Conservation (phyloP, 2,113 vertebrate genomes). For the Tachysurus vachellii region DNA sequence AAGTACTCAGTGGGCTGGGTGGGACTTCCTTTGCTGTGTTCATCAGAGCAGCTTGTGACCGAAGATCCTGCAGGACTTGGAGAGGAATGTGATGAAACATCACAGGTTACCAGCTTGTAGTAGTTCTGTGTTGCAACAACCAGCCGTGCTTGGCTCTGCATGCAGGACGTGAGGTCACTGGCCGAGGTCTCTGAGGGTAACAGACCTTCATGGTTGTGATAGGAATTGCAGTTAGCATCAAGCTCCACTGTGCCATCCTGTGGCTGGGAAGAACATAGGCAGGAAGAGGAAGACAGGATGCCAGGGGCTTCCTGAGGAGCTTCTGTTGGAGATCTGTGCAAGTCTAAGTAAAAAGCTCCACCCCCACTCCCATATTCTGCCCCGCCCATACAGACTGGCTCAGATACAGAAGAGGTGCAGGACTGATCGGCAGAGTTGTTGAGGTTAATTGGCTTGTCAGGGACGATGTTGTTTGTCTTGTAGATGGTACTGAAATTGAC, state of each 20-base stretch:
- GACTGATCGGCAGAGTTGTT: slow-evolving; percentile 82
- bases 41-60: slow-evolving; percentile 91
- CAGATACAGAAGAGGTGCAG: slow-evolving; percentile 82
- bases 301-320: slow-evolving; percentile 74
- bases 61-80: slow-evolving; percentile 91
- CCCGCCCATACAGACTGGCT: slow-evolving; percentile 53
- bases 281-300: slow-evolving; percentile 80
- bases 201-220: slow-evolving; percentile 74
- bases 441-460: slow-evolving; percentile 78
- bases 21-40: slow-evolving; percentile 86
- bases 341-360: slow-evolving; percentile 92
- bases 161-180: slow-evolving; percentile 83
- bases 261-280: slow-evolving; percentile 72
- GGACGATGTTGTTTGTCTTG: slow-evolving; percentile 82
- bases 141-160: slow-evolving; percentile 91
- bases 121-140: slow-evolving; percentile 98
- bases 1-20: slow-evolving; percentile 91
- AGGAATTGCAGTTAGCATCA: slow-evolving; percentile 96
- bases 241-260: slow-evolving; percentile 75
- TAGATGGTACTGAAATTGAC: slow-evolving; percentile 96
- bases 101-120: slow-evolving; percentile 95
- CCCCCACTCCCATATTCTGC: slow-evolving; percentile 51
- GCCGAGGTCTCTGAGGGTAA: slow-evolving; percentile 66
- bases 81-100: slow-evolving; percentile 94
- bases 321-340: slow-evolving; percentile 88